Evolutionary conservation across 2,797 vertebrate species (phyloP).

Genomic region (Pyrrhura leucotis): DNA sequence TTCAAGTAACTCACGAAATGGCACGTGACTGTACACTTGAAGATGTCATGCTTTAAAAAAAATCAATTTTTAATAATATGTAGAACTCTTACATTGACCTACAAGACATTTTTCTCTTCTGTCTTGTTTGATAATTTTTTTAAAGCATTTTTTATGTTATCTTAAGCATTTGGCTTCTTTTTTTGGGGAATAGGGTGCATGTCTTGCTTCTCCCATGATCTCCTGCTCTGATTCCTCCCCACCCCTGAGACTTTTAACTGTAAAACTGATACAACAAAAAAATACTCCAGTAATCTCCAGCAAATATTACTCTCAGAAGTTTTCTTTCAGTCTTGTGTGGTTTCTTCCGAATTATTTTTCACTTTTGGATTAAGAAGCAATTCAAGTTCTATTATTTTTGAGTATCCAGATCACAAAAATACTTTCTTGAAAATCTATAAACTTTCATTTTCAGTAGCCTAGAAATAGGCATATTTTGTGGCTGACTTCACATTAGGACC

Average conservation of each 20-base stretch:
- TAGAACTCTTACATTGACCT: constrained; percentile 69
- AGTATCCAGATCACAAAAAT: constrained; percentile 53
- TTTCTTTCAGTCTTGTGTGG: constrained; percentile 24
- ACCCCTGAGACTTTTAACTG: background rate
- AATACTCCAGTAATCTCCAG: background rate
- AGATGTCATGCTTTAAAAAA: constrained; percentile 54
- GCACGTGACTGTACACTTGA: constrained; percentile 70
- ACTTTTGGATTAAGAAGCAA: constrained; percentile 31
- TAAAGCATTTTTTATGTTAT: constrained; percentile 61
- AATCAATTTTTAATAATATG: constrained; percentile 78
- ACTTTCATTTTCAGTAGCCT: constrained; percentile 40
- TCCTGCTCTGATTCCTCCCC: background rate
- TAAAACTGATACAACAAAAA: constrained; percentile 1
- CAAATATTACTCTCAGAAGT: background rate
- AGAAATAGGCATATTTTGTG: constrained; percentile 2
- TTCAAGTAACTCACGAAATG: constrained; percentile 79
- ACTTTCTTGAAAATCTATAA: constrained; percentile 44
- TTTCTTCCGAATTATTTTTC: background rate
- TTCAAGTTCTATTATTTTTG: constrained; percentile 41
- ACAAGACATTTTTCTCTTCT: constrained; percentile 52
- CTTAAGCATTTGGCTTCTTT: constrained; percentile 19
- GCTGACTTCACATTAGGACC: background rate
- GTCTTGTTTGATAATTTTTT: constrained; percentile 70
- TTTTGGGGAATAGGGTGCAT: background rate
- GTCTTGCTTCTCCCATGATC: constrained; percentile 9